phyloP scores from a whole-genome alignment of 1,140 invertebrate species.

The Bathynomus jamesi region DNA sequence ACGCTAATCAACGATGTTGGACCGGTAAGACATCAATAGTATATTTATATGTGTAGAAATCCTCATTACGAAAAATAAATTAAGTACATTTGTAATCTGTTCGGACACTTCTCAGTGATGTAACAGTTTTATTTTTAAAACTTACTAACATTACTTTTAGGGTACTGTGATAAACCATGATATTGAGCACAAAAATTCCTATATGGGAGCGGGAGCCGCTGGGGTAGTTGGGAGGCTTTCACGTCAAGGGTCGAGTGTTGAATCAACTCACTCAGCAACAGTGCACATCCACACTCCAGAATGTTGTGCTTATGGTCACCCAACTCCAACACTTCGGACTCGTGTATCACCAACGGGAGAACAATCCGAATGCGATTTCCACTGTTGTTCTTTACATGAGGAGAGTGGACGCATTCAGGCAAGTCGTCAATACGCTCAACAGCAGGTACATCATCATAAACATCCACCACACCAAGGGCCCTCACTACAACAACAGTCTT shows the following conservation, averaged over 20 bases:
- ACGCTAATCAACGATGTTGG: constrained; percentile 50
- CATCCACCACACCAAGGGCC: constrained; percentile 15
- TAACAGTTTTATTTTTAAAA: too few relatives aligned
- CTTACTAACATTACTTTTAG: constrained; percentile 12
- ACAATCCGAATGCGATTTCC: constrained; percentile 76
- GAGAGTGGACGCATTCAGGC: constrained; percentile 71
- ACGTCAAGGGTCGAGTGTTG: constrained; percentile 36
- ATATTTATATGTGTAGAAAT: too few relatives aligned
- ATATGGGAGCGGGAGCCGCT: constrained; percentile 21
- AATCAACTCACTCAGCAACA: constrained; percentile 33
- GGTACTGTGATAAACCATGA: constrained; percentile 37
- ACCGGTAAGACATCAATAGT: constrained; percentile 7
- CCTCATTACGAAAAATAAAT: too few relatives aligned
- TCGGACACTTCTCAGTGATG: too few relatives aligned
- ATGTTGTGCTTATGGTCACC: constrained; percentile 33
- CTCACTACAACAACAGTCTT: constrained; percentile 11
- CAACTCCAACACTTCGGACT: constrained; percentile 27
- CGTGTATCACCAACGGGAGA: constrained; percentile 45
- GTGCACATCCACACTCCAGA: constrained; percentile 37
- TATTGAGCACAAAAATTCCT: constrained; percentile 31
- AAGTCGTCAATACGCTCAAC: constrained; percentile 40
- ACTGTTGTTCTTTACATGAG: constrained; percentile 86
- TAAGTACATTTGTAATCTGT: too few relatives aligned
- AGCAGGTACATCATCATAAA: constrained; percentile 15
- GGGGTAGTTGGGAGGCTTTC: constrained; percentile 33